Evolutionary conservation across 2,888 invertebrate genomes (phyloP).

Genomic region (Acanthosoma haemorrhoidale): DNA sequence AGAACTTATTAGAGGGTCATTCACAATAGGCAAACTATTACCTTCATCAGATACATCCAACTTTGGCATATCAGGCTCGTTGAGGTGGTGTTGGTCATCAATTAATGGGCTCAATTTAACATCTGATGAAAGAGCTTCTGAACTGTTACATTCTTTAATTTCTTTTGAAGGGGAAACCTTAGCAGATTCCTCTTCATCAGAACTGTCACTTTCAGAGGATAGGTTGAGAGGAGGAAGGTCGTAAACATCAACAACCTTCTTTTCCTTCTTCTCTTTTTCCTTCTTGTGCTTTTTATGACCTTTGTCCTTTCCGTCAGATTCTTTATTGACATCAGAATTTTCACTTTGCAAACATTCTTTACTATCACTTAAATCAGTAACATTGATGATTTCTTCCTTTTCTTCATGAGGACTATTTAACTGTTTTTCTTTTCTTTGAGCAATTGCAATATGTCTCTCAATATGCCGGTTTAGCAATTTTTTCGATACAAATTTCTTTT

Average conservation of each 20-base stretch:
- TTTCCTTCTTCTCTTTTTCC: slow-evolving; percentile 47
- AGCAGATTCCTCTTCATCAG: slow-evolving; percentile 50
- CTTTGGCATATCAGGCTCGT: not conserved
- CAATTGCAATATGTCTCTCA: slow-evolving; percentile 52
- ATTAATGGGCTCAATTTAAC: not conserved
- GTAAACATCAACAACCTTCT: slow-evolving; percentile 57
- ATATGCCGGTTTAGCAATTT: slow-evolving; percentile 70
- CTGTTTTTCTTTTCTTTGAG: slow-evolving; percentile 22
- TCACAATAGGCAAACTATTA: not conserved
- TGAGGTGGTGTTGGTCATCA: not conserved
- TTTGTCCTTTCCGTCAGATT: slow-evolving; percentile 35
- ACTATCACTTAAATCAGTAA: slow-evolving; percentile 38
- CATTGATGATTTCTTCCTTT: slow-evolving; percentile 39
- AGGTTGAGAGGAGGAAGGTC: slow-evolving; percentile 76
- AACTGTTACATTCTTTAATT: not conserved
- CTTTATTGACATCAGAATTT: slow-evolving; percentile 27
- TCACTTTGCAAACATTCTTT: slow-evolving; percentile 33
- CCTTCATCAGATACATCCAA: not conserved
- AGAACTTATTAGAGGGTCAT: not conserved
- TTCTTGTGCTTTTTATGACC: slow-evolving; percentile 43
- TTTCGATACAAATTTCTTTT: slow-evolving; percentile 73
- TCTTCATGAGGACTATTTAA: slow-evolving; percentile 37
- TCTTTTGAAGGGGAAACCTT: not conserved
- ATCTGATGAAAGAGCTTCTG: not conserved
- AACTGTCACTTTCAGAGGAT: slow-evolving; percentile 72